Evolutionary conservation across 2,797 vertebrate genomes (phyloP), one percentile per base, ranked within the genome.

Genomic region (Nasua narica): DNA sequence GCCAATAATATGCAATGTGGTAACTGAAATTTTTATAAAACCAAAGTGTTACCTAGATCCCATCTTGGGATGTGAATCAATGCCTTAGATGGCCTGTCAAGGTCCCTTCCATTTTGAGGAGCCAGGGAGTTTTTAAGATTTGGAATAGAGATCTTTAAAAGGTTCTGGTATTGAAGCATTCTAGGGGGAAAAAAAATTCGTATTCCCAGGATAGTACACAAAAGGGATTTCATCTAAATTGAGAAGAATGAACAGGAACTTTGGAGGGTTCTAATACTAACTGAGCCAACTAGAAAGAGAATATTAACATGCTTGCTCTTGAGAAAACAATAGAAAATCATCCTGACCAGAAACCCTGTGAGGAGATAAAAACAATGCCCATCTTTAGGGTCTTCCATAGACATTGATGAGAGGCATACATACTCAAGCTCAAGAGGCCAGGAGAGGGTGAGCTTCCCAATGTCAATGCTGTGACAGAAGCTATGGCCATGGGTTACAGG

Each of bases 191-290:
- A 96, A 87, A 52, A 91, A 25, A n/a, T 29, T 5, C 46, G 82
- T 19, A 90, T 77, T 87, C 37, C 23, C 72, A 62, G 52, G n/a
- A 96, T n/a, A 90, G 72, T 84, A 88, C 56, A 67, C 52, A 93
- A 60, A 87, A 94, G 43, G 4, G 40, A 65, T 91, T 94, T 93
- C 35, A 91, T 65, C 15, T 14, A 87, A 88, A 91, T 25, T 18
- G 46, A 65, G 93, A 92, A 89, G 35, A 96, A 94, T 58, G 58
- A 96, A 83, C 19, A 94, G 48, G 60, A 90, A 83, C 89, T 94
- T 89, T 7, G 40, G 56, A 37, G 56, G 32, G 3, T 85, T 93
- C 67, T 54, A 72, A 87, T 16, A 93, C 62, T n/a, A 91, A 92
- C 4, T 67, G 83, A 70, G 21, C 52, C 65, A 91, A 81, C n/a